A percentile compares a stretch with the other conserved stretches of the same genome.
phyloP scores from a whole-genome alignment of 1,140 invertebrate genomes.

The Pseudoatta argentina region DNA sequence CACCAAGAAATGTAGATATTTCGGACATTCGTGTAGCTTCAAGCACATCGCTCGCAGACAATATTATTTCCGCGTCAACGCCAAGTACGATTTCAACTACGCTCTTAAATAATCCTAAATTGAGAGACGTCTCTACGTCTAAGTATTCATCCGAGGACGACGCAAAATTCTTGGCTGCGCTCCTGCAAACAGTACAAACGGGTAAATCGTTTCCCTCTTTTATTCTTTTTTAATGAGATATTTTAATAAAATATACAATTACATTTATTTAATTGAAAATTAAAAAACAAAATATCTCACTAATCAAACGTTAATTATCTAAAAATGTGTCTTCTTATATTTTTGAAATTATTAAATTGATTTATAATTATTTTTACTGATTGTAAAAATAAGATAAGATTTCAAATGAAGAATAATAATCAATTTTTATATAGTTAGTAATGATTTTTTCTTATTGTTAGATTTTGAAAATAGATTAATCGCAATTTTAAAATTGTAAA shows the following conservation, averaged over 20 bases:
- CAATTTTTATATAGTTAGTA: neutral
- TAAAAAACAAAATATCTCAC: neutral
- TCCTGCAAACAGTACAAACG: slow-evolving; percentile 75
- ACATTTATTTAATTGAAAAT: neutral
- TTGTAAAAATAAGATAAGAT: neutral
- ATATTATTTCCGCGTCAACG: slow-evolving; percentile 12
- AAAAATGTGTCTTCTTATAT: neutral
- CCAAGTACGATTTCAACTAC: slow-evolving; percentile 42
- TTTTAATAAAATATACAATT: neutral
- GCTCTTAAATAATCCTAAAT: slow-evolving; percentile 68
- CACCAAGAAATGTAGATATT: slow-evolving; percentile 56
- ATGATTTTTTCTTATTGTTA: neutral
- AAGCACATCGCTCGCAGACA: slow-evolving; percentile 12
- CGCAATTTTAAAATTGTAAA: neutral
- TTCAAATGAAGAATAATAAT: neutral
- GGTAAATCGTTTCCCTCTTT: slow-evolving; percentile 41
- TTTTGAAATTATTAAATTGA: neutral
- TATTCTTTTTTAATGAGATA: neutral
- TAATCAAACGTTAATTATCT: neutral
- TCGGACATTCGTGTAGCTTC: slow-evolving; percentile 62
- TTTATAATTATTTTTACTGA: slow-evolving; percentile 6
- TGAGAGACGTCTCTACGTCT: slow-evolving; percentile 55
- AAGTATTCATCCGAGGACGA: slow-evolving; percentile 83
- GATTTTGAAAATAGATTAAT: neutral
- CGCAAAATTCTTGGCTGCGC: slow-evolving; percentile 79